Evolutionary conservation across 2,888 invertebrate genomes (phyloP), one percentile per base, ranked within the genome.

Genomic region (Synergus itoensis): DNA sequence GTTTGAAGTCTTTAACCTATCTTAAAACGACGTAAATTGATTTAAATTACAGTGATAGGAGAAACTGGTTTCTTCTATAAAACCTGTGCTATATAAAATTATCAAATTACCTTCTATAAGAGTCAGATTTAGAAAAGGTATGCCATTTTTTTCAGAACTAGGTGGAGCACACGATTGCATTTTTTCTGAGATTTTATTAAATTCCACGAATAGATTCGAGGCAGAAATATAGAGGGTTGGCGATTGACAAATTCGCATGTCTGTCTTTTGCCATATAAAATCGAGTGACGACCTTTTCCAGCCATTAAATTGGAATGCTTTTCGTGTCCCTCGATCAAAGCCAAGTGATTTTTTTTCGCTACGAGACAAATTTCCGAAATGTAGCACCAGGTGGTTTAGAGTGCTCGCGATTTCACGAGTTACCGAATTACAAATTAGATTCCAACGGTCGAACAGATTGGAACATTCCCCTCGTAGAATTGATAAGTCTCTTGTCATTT

Each of bases 351-450:
- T 69, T 69, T 67, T 69, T 48, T 78, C 36, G 57, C 76, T 65
- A 63, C 73, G 76, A 36, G 76, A 48, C 73, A 73, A 78, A 83
- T 84, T 85, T 86, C 45, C 73, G 78, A 63, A 79, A 9, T 28
- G 62, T 62, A 85, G 84, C 81, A 86, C 79, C 88, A 88, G 88
- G 87, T 88, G 88, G 80, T 75, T 62, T 78, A 53, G 43, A 36
- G 75, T 75, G 43, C 43, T 84, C 80, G 80, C 81, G 85, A 88
- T 88, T 88, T 86, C 85, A 81, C 80, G 79, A 87, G 88, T 86
- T 86, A 84, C 86, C 82, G 78, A 87, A 86, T 85, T 86, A 86
- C 86, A 84, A 87, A 86, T 87, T 86, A 81, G 84, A 79, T 80
- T 86, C 84, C 83, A 79, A 80, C 75, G 78, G 77, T 16, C 57